These are phyloP conservation scores for Naja naja DNA, from an alignment of 2,113 vertebrate genomes.

Conservation along the genomic window DNA sequence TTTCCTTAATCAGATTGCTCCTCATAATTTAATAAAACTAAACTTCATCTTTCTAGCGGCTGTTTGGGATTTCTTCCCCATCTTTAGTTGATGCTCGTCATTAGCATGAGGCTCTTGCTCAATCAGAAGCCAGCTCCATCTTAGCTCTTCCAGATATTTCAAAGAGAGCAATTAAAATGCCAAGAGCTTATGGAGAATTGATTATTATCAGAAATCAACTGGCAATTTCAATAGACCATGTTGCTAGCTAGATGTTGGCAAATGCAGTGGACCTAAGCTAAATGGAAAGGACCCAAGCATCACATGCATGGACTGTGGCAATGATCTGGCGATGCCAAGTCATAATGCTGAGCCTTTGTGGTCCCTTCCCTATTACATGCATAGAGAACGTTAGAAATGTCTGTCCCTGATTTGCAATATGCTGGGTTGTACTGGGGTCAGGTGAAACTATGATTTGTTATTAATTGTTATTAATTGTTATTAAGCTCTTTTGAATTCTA, in stretches of 20 bases:
- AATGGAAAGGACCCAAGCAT: background rate
- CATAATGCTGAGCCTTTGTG: background rate
- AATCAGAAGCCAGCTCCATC: background rate
- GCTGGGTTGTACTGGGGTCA: background rate
- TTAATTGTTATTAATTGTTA: background rate
- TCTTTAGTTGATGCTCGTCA: background rate
- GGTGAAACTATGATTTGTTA: background rate
- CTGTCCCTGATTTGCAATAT: background rate
- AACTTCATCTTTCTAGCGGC: background rate
- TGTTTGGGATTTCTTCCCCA: background rate
- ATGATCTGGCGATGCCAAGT: background rate
- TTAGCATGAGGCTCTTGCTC: background rate
- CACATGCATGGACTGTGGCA: background rate
- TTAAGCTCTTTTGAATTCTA: too few relatives aligned
- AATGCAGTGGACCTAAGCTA: background rate
- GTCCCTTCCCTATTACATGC: background rate
- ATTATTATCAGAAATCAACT: background rate
- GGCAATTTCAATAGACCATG: background rate
- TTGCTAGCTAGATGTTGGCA: background rate
- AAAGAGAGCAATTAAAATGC: background rate
- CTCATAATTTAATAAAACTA: background rate
- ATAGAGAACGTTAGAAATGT: background rate
- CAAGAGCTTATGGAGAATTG: background rate
- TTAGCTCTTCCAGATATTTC: background rate
- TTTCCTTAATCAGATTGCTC: background rate